Percentiles rank a stretch among this genome's conserved stretches.
Conservation (phyloP, 2,888 invertebrate species). For the Cephus nigrinus region DNA sequence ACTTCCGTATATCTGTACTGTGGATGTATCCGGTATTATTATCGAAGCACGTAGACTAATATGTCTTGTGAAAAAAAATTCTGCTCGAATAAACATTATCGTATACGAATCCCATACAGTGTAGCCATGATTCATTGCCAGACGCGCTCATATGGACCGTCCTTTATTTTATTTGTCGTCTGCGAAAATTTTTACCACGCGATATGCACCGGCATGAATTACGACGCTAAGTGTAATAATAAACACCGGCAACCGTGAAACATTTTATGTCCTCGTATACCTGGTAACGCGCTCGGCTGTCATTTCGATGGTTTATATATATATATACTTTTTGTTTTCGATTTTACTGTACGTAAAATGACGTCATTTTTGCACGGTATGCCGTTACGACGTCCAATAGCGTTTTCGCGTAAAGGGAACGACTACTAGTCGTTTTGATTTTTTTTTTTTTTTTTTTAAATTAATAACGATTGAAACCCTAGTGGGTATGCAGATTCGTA, state of each 20-base stretch:
- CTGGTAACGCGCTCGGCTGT: background rate
- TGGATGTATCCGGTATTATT: background rate
- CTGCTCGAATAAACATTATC: background rate
- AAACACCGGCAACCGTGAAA: slow-evolving; percentile 10
- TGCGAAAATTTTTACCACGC: background rate
- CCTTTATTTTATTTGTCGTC: slow-evolving; percentile 1
- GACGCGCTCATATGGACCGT: background rate
- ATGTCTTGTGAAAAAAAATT: background rate
- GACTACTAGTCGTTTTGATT: background rate
- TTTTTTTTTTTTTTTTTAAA: background rate
- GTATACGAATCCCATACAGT: background rate
- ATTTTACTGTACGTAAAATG: background rate
- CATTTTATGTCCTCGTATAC: slow-evolving; percentile 11
- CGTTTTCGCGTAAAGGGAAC: background rate
- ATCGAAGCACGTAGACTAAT: background rate
- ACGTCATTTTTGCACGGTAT: background rate
- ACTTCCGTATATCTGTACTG: background rate
- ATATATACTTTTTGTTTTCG: background rate
- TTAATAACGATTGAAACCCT: background rate
- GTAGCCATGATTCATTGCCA: background rate
- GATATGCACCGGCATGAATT: slow-evolving; percentile 4
- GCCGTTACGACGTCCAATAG: background rate
- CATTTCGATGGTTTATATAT: background rate
- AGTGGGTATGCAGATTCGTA: background rate
- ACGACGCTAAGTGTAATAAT: slow-evolving; percentile 13